A percentile compares a stretch with the other conserved stretches of the same genome.
phyloP scores from a whole-genome alignment of 2,797 vertebrate species.

The Diglossa cyanea region DNA sequence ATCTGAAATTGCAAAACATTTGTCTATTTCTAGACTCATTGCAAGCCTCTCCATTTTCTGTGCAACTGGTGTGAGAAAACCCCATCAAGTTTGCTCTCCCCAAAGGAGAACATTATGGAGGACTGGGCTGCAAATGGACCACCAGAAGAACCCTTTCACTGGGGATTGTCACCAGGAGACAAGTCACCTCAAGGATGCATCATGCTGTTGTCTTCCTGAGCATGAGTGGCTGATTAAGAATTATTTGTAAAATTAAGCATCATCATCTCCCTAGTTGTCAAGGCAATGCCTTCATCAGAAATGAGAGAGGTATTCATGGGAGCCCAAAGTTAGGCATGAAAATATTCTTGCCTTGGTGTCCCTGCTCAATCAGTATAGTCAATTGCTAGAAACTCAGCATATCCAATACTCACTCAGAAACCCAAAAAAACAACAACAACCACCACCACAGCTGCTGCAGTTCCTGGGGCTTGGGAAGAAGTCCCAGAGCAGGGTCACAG shows the following conservation, averaged over 20 bases:
- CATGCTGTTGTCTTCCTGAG: fast-evolving
- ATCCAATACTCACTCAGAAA: background rate
- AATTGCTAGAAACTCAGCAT: background rate
- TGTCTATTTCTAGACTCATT: background rate
- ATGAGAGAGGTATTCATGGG: background rate
- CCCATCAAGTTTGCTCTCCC: background rate
- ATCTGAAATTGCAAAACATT: background rate
- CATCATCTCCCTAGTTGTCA: background rate
- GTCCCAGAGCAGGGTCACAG: background rate
- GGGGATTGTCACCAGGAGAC: background rate
- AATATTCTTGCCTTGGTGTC: background rate
- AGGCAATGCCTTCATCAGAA: background rate
- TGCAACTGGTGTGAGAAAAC: background rate
- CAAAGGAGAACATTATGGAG: background rate
- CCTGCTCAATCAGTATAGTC: background rate
- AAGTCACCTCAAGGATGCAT: background rate
- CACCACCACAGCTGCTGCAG: fast-evolving
- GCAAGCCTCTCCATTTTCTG: background rate
- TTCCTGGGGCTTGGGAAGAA: background rate
- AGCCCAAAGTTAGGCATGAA: background rate
- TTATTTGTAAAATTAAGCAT: background rate
- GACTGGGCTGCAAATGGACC: background rate
- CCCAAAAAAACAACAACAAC: background rate
- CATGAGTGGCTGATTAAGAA: background rate
- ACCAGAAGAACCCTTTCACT: background rate